These are phyloP conservation scores for Pedionomus torquatus DNA, from an alignment of 2,113 vertebrate genomes.

Conservation along the genomic window DNA sequence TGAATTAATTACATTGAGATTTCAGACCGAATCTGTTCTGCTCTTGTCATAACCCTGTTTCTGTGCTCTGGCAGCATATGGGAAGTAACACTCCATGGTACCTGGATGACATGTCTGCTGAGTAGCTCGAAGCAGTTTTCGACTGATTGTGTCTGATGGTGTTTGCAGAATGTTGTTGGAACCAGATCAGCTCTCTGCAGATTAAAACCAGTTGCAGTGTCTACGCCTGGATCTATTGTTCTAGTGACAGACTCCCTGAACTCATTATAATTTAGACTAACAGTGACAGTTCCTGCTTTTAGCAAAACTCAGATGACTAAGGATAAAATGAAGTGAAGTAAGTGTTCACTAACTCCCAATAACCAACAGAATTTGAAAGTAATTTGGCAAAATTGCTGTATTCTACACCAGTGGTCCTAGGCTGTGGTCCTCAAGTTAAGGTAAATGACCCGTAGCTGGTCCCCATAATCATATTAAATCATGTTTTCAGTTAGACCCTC, in stretches of 20 bases:
- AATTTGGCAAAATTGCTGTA: not conserved
- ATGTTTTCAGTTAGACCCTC: not conserved
- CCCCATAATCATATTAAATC: not conserved
- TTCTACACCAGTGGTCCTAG: not conserved
- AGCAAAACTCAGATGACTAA: constrained; percentile 36
- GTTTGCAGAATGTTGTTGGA: constrained; percentile 24
- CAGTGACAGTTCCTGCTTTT: constrained; percentile 43
- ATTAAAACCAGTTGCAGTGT: constrained; percentile 53
- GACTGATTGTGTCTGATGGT: constrained; percentile 58
- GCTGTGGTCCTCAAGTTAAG: not conserved
- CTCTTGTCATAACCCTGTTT: constrained; percentile 54
- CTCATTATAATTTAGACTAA: constrained; percentile 30
- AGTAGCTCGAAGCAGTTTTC: constrained; percentile 49
- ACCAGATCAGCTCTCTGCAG: constrained; percentile 38
- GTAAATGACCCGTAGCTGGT: not conserved
- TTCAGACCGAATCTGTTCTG: constrained; percentile 51
- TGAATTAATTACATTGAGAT: constrained; percentile 41
- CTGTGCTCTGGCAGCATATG: constrained; percentile 51
- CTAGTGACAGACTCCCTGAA: constrained; percentile 41
- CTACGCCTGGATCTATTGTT: constrained; percentile 46
- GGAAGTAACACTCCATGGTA: constrained; percentile 53
- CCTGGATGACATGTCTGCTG: constrained; percentile 65
- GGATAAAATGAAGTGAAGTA: not conserved
- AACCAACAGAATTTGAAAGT: not conserved
- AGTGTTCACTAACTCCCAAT: not conserved